Percentiles rank a stretch among this genome's conserved stretches.
phyloP scores from a whole-genome alignment of 53 echinoderm and acorn worm genomes.

The Apostichopus leukothele region DNA sequence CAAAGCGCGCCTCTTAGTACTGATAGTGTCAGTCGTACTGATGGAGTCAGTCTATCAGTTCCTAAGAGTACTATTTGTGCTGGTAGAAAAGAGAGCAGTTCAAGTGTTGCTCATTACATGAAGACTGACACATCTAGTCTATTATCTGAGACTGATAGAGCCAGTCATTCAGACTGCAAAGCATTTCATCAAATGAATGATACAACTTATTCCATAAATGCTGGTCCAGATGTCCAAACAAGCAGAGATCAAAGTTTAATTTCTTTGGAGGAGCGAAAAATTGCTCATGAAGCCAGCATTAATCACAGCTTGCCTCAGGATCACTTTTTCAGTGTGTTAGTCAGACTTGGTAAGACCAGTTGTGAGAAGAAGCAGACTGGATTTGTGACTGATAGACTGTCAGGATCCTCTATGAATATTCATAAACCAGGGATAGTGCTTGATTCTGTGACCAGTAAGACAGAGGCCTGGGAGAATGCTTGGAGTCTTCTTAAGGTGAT shows the following conservation, averaged over 20 bases:
- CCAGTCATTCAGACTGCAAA: background rate
- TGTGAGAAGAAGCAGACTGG: background rate
- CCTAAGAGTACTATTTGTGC: background rate
- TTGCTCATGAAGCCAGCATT: no score
- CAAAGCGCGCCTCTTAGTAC: background rate
- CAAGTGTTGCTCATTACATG: background rate
- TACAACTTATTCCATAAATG: no score
- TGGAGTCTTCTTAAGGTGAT: conserved; percentile 70
- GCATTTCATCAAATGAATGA: no score
- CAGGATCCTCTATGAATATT: background rate
- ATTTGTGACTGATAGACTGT: background rate
- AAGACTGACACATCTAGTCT: background rate
- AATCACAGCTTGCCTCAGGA: no score
- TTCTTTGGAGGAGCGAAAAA: no score
- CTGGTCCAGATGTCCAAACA: no score
- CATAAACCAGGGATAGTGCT: conserved; percentile 37
- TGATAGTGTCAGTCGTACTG: background rate
- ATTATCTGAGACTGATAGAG: background rate
- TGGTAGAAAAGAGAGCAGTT: background rate
- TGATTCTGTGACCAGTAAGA: conserved; percentile 70
- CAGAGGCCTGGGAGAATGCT: conserved; percentile 71
- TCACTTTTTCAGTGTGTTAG: no score
- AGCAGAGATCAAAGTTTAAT: no score
- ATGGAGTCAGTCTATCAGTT: background rate
- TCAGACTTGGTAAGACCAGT: background rate